These are phyloP conservation scores for Empis livida DNA, from an alignment of 2,888 invertebrate genomes.

Conservation along the genomic window DNA sequence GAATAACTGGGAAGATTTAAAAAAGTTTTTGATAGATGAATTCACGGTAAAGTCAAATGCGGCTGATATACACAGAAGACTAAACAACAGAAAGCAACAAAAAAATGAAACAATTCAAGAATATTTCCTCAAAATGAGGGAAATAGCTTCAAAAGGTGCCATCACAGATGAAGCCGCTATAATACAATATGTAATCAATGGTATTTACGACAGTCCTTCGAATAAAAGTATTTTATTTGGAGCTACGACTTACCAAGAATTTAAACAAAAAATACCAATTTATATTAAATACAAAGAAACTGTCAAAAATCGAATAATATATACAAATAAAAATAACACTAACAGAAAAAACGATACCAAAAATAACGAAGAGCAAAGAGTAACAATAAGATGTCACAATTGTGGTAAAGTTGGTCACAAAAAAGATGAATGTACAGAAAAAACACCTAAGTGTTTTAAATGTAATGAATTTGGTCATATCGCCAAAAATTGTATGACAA, in stretches of 20 bases:
- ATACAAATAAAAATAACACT: background rate
- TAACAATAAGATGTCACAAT: background rate
- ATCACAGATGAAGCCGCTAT: background rate
- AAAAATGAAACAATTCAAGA: background rate
- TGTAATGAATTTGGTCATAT: conserved; percentile 1
- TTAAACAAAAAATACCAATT: background rate
- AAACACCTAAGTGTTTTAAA: background rate
- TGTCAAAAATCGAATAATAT: background rate
- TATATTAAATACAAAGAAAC: background rate
- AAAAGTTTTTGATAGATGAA: background rate
- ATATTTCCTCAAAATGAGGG: background rate
- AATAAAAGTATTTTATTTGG: background rate
- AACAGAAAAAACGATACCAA: background rate
- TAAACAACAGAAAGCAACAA: background rate
- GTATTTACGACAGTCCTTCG: background rate
- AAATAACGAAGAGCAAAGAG: background rate
- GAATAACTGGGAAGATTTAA: background rate
- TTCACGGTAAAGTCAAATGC: background rate
- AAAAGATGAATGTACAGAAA: background rate
- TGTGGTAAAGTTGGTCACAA: background rate
- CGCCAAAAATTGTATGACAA: background rate
- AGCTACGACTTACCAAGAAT: background rate
- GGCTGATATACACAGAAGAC: background rate
- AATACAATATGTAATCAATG: background rate
- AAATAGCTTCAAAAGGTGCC: background rate